A percentile compares a stretch with the other conserved stretches of the same genome.
These are phyloP conservation scores for Lophius piscatorius DNA, from an alignment of 2,113 vertebrate genomes.

Conservation along the genomic window DNA sequence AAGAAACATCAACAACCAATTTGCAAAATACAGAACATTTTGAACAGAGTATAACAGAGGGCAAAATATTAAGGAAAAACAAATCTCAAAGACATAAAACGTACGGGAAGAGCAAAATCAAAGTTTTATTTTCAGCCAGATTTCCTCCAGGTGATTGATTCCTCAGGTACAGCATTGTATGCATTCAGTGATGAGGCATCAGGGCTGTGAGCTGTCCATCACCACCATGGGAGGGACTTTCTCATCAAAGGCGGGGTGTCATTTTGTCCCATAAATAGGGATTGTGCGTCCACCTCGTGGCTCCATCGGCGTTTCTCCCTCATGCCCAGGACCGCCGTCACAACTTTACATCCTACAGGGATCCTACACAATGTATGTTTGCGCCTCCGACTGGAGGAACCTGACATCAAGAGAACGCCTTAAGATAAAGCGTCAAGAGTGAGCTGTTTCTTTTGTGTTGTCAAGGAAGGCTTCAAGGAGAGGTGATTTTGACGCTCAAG, in stretches of 20 bases:
- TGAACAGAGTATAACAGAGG: no score
- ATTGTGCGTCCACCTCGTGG: not conserved
- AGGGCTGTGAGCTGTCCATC: constrained; percentile 12
- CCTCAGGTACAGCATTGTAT: no score
- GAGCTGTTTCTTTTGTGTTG: not conserved
- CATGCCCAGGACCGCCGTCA: not conserved
- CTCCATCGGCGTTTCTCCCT: not conserved
- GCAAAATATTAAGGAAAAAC: no score
- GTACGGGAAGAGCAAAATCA: no score
- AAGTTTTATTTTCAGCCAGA: no score
- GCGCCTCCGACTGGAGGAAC: not conserved
- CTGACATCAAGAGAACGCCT: constrained; percentile 18
- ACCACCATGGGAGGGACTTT: constrained; percentile 54
- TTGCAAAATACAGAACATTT: no score
- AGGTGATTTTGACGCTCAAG: constrained; percentile 8
- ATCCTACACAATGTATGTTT: not conserved
- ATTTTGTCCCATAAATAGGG: constrained; percentile 44
- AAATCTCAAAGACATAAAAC: no score
- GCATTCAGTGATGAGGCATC: no score
- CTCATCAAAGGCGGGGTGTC: constrained; percentile 34
- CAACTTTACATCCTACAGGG: no score
- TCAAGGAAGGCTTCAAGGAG: no score
- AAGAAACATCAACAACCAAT: no score
- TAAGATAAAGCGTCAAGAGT: constrained; percentile 22
- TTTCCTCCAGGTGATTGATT: constrained; percentile 27